These are phyloP conservation scores for Verasper variegatus DNA, from an alignment of 2,113 vertebrate genomes.

Conservation along the genomic window DNA sequence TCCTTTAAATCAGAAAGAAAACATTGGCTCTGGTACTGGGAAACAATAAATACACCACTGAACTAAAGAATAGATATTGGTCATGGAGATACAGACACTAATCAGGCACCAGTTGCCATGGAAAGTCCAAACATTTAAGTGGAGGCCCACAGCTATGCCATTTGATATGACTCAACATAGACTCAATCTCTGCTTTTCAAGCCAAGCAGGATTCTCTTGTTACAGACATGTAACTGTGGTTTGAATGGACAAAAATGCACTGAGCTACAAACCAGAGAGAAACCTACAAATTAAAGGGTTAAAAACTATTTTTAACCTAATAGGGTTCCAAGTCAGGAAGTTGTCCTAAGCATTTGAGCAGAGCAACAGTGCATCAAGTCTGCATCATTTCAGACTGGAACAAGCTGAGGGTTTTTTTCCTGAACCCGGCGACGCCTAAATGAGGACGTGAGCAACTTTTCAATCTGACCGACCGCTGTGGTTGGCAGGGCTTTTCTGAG, in stretches of 20 bases:
- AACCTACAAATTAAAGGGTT: constrained; percentile 16
- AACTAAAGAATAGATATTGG: constrained; percentile 13
- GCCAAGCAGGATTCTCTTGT: constrained; percentile 45
- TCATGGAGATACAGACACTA: constrained; percentile 15
- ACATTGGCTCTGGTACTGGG: background rate
- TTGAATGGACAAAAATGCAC: constrained; percentile 17
- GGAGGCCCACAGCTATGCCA: background rate
- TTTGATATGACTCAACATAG: constrained; percentile 12
- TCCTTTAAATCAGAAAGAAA: constrained; percentile 17
- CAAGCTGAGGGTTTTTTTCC: constrained; percentile 59
- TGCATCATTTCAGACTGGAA: constrained; percentile 44
- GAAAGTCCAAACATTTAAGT: constrained; percentile 34
- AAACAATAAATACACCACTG: constrained; percentile 13
- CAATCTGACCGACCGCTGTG: constrained; percentile 41
- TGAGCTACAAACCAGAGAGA: constrained; percentile 15
- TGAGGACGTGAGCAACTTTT: constrained; percentile 52
- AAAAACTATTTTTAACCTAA: constrained; percentile 3
- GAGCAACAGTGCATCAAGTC: constrained; percentile 25
- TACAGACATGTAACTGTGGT: constrained; percentile 26
- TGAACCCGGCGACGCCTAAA: constrained; percentile 45
- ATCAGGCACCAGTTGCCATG: constrained; percentile 29
- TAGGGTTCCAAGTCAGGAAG: constrained; percentile 37
- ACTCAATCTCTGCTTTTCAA: constrained; percentile 29
- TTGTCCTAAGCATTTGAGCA: constrained; percentile 16
- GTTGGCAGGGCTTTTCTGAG: constrained; percentile 54